phyloP scores from a whole-genome alignment of 1,140 invertebrate genomes.

The Archivesica marissinica region DNA sequence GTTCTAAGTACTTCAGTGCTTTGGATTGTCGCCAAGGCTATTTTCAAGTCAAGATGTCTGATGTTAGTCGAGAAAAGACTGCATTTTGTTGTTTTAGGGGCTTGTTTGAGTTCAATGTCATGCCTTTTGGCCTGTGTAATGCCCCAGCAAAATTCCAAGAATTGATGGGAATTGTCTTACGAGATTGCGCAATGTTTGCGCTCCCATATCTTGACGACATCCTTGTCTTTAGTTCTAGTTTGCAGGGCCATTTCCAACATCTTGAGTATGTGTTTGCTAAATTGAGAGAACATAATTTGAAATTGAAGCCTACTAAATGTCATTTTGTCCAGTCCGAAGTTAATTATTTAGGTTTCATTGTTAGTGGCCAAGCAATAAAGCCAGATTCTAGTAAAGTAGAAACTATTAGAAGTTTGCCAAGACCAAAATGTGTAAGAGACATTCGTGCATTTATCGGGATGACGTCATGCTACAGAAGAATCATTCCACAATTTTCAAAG shows the following conservation, averaged over 20 bases:
- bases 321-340: slow-evolving; percentile 5
- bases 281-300: slow-evolving; percentile 13
- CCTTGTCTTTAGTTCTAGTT: slow-evolving; percentile 41
- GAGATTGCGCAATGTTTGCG: too few species aligned
- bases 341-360: slow-evolving; percentile 17
- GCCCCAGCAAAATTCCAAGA: slow-evolving; percentile 44
- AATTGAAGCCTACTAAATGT: slow-evolving; percentile 28
- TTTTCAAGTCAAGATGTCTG: too few species aligned
- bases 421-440: neutral
- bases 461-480: slow-evolving; percentile 84
- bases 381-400: slow-evolving; percentile 18
- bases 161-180: too few species aligned
- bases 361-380: slow-evolving; percentile 14
- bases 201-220: slow-evolving; percentile 67
- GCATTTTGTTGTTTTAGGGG: slow-evolving; percentile 55
- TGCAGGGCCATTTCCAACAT: neutral
- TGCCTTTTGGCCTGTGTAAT: slow-evolving; percentile 73
- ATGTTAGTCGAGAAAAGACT: neutral
- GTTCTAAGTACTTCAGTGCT: too few species aligned
- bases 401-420: slow-evolving; percentile 6
- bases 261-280: neutral
- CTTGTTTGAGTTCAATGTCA: slow-evolving; percentile 62
- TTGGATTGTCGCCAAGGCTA: too few species aligned
- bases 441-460: slow-evolving; percentile 84
- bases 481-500: slow-evolving; percentile 81